phyloP scores from a whole-genome alignment of 2,797 vertebrate genomes.

The Morelia viridis region DNA sequence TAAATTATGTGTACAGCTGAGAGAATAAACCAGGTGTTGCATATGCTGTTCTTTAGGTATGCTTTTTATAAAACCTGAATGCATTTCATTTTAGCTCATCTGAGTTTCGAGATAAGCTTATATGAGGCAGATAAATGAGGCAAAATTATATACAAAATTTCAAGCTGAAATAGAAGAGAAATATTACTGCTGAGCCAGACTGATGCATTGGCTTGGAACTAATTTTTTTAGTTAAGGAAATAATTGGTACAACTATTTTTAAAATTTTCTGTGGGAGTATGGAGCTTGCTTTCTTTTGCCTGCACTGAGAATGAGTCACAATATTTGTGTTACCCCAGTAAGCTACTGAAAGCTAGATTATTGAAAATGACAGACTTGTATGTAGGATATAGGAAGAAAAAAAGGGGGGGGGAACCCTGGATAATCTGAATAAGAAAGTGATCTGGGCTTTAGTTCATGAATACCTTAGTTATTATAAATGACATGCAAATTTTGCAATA shows the following conservation, averaged over 20 bases:
- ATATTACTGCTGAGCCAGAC: slow-evolving; percentile 30
- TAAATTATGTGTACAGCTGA: neutral
- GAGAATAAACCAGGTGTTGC: neutral
- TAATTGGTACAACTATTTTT: slow-evolving; percentile 65
- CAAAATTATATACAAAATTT: slow-evolving; percentile 23
- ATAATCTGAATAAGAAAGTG: neutral
- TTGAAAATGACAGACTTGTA: slow-evolving; percentile 61
- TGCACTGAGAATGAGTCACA: slow-evolving; percentile 63
- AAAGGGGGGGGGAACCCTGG: neutral
- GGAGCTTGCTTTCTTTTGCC: slow-evolving; percentile 58
- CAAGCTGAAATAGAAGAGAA: slow-evolving; percentile 35
- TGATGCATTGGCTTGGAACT: slow-evolving; percentile 30
- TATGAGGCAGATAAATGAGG: slow-evolving; percentile 1
- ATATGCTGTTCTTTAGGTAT: neutral
- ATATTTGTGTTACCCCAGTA: slow-evolving; percentile 54
- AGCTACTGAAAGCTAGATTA: slow-evolving; percentile 59
- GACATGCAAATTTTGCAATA: neutral
- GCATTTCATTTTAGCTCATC: slow-evolving; percentile 6
- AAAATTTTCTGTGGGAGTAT: slow-evolving; percentile 60
- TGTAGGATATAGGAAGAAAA: slow-evolving; percentile 28
- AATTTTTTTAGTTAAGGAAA: slow-evolving; percentile 47
- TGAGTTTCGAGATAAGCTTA: neutral
- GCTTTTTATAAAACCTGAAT: slow-evolving; percentile 8
- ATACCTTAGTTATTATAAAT: neutral
- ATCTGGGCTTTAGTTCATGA: neutral